Base-by-base conservation (phyloP, 1,140 invertebrate species). In the Yoshiicerus persimilis region DNA sequence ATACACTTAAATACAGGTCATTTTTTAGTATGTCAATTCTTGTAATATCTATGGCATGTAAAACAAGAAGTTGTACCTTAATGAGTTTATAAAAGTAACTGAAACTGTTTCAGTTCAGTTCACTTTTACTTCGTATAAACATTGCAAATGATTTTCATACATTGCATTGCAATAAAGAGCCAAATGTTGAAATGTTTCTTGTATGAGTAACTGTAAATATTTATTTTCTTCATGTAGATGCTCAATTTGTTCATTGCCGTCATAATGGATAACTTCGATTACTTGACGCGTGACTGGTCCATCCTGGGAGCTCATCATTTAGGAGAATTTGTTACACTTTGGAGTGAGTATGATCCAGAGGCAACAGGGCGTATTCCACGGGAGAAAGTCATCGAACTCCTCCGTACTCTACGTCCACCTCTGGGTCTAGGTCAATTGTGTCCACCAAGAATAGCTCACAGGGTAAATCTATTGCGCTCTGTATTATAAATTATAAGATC, bases 281-380 rank as follows among this genome's bases (percentile, higher is more conserved):
- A 99, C 93, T 93, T 99, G 90, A 99, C 99, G 11, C 95, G 99
- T 92, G 99, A 99, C 94, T 99, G 98, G 98, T 99, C 98, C 11
- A 99, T 99, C 92, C 93, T 99, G 89, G 99, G 99, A 86, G 98
- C 99, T 56, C 99, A 99, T 94, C 99, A 99, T 94, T 94, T 99
- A 90, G 99, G 99, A 93, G 99, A 99, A 94, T 99, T 99, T 93
- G 98, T 99, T 91, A 94, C 97, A 90, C 93, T 99, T 11, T 99
- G 99, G 99, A 99, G 98, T 91, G 98, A 99, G 93, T 99, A 99
- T 93, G 99, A 99, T 94, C 99, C 99, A 1, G 98, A 99, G 93
- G 99, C 99, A 13, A 98, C 98, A 93, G 99, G 99, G 62, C 94
- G 98, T 89, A 99, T 99, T 90, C 99, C 99, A 93, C 99, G 99